Conservation (phyloP, 2,888 invertebrate genomes). For the Dryocosmus kuriphilus region DNA sequence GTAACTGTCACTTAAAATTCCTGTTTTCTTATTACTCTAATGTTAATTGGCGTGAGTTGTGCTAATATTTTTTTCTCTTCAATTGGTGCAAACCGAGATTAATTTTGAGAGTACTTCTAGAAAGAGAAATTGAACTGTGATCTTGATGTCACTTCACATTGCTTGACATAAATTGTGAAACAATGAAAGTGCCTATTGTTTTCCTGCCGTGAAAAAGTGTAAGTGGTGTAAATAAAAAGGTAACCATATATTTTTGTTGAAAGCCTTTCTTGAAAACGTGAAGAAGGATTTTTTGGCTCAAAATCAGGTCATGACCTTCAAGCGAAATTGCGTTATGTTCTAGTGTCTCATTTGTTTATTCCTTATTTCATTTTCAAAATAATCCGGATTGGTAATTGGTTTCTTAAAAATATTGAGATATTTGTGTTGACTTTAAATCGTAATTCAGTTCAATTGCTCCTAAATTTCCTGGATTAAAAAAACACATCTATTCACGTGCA, state of each 20-base stretch:
- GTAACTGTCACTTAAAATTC: constrained; percentile 38
- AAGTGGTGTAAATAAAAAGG: not conserved
- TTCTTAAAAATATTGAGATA: not conserved
- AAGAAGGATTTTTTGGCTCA: not conserved
- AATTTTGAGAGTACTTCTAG: not conserved
- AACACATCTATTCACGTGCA: not conserved
- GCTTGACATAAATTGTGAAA: not conserved
- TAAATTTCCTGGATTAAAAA: not conserved
- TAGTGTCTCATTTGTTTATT: not conserved
- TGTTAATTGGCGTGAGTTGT: not conserved
- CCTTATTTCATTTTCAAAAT: not conserved
- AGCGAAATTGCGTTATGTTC: constrained; percentile 28
- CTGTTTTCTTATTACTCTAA: constrained; percentile 21
- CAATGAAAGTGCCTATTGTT: not conserved
- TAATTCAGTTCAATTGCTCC: not conserved
- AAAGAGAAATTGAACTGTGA: constrained; percentile 4
- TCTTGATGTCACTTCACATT: not conserved
- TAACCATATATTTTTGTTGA: not conserved
- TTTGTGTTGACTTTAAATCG: not conserved
- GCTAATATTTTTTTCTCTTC: not conserved
- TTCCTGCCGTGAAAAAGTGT: not conserved
- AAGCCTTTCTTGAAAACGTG: not conserved
- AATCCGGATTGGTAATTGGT: too few species aligned
- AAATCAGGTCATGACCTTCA: constrained; percentile 35
- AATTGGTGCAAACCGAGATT: not conserved